A percentile compares a stretch with the other conserved stretches of the same genome.
phyloP scores from a whole-genome alignment of 2,113 vertebrate genomes.

The Pachypanchax playfairii region DNA sequence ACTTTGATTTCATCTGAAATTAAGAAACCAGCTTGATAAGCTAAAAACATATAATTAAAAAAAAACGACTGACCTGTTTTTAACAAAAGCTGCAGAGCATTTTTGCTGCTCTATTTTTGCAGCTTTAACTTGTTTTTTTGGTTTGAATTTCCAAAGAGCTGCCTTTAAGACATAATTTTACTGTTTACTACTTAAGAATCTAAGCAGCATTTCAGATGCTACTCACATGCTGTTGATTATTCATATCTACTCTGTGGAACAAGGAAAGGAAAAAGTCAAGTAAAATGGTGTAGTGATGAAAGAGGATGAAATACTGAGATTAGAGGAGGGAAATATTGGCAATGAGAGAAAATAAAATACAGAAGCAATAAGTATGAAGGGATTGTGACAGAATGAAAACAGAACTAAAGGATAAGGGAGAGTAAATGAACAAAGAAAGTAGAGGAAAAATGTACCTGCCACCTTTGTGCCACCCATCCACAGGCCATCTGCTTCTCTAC shows the following conservation, averaged over 20 bases:
- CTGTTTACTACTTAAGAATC: slow-evolving; percentile 61
- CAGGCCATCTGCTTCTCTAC: slow-evolving; percentile 71
- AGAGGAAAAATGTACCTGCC: slow-evolving; percentile 57
- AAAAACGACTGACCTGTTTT: slow-evolving; percentile 15
- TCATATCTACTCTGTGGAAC: slow-evolving; percentile 51
- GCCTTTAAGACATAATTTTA: slow-evolving; percentile 39
- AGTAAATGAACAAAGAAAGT: slow-evolving; percentile 31
- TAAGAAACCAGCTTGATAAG: slow-evolving; percentile 12
- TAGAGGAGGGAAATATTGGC: slow-evolving; percentile 53
- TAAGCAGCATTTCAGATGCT: slow-evolving; percentile 39
- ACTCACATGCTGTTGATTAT: slow-evolving; percentile 58
- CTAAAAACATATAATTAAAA: slow-evolving; percentile 31
- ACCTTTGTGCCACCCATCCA: slow-evolving; percentile 60
- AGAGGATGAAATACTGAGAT: slow-evolving; percentile 64
- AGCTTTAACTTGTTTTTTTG: slow-evolving; percentile 7
- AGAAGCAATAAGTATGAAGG: slow-evolving; percentile 18
- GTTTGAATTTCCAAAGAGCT: slow-evolving; percentile 32
- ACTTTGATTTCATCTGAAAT: slow-evolving; percentile 18
- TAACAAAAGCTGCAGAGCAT: slow-evolving; percentile 5
- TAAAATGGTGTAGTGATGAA: slow-evolving; percentile 67
- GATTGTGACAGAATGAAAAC: slow-evolving; percentile 19
- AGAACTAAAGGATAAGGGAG: slow-evolving; percentile 16
- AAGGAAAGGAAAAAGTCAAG: slow-evolving; percentile 46
- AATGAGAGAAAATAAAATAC: slow-evolving; percentile 40
- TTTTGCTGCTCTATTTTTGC: not conserved